Evolutionary conservation across 2,797 vertebrate species (phyloP), one percentile per base, ranked within the genome.

Genomic region (Rhinophrynus dorsalis): DNA sequence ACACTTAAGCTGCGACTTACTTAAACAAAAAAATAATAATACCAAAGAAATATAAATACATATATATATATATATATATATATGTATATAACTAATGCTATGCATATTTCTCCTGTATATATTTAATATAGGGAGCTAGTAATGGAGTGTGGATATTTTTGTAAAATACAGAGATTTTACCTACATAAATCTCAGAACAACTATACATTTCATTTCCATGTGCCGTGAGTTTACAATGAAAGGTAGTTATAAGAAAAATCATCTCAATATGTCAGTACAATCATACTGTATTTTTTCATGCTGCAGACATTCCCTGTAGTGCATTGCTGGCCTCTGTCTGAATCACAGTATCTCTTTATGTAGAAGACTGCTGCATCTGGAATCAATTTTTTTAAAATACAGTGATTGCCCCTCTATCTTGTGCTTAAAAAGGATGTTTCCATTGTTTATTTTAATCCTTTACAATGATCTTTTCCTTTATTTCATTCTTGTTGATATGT

Each of bases 331-430:
- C 33, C 12, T 47, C 33, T 57, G n/a, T 15, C 35, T 0, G 12
- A 37, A 20, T 35, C 13, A 37, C 55, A 32, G 64, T 75, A 47
- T 33, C 54, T 63, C 32, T 52, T 30, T 32, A 65, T 54, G 55
- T 57, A 20, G 45, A 38, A 35, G 18, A 12, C 20, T 38, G 59
- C 65, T 29, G 17, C 66, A 59, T 32, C 32, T 75, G 38, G 37
- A 32, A 45, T 30, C 42, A 59, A 38, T 58, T 40, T 50, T 9
- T 42, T 32, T 38, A 52, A 6, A 30, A 6, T 18, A 37, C 52
- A 17, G 12, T 21, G 21, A 30, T 47, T 27, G 21, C 13, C 40
- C 3, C 12, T 9, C 7, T n/a, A 29, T 18, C 29, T 18, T 48
- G 12, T 30, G 50, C 27, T 18, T 20, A 57, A 57, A 67, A 35